These are phyloP conservation scores for Tetranychus cinnabarinus DNA, from an alignment of 1,140 invertebrate genomes.

Conservation along the genomic window DNA sequence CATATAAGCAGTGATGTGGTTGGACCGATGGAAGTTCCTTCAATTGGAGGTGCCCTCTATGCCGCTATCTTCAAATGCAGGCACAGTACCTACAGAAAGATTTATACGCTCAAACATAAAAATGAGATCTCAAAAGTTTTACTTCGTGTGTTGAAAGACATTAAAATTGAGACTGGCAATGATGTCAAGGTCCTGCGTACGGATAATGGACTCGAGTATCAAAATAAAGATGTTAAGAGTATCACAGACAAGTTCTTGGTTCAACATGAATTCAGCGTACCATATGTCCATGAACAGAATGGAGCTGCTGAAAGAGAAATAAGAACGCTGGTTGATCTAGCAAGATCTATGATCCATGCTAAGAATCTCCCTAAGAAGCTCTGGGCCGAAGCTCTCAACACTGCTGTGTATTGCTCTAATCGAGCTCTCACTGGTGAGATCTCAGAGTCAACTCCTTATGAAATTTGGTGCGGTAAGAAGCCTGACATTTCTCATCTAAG, in stretches of 20 bases:
- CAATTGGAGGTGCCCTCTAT: neutral
- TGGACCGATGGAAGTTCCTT: neutral
- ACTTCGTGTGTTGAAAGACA: neutral
- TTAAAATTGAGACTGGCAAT: neutral
- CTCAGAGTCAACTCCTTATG: neutral
- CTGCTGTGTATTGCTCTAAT: conserved; percentile 4
- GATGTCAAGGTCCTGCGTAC: neutral
- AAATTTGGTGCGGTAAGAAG: neutral
- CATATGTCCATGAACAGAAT: conserved; percentile 3
- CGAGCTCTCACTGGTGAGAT: neutral
- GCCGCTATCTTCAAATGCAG: neutral
- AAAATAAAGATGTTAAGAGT: neutral
- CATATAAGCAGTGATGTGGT: neutral
- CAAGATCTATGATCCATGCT: conserved; percentile 7
- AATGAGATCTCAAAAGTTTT: neutral
- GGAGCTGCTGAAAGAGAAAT: neutral
- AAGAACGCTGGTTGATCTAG: conserved; percentile 4
- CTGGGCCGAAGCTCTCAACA: conserved; percentile 2
- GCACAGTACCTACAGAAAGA: neutral
- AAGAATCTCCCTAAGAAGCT: conserved; percentile 1
- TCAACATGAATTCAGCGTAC: conserved; percentile 3
- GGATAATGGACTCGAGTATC: conserved; percentile 4
- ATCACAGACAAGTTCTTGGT: neutral
- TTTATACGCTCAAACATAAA: neutral
- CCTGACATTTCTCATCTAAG: neutral